A percentile compares a stretch with the other conserved stretches of the same genome.
phyloP scores from a whole-genome alignment of 1,140 invertebrate genomes.

The Diabrotica undecimpunctata region DNA sequence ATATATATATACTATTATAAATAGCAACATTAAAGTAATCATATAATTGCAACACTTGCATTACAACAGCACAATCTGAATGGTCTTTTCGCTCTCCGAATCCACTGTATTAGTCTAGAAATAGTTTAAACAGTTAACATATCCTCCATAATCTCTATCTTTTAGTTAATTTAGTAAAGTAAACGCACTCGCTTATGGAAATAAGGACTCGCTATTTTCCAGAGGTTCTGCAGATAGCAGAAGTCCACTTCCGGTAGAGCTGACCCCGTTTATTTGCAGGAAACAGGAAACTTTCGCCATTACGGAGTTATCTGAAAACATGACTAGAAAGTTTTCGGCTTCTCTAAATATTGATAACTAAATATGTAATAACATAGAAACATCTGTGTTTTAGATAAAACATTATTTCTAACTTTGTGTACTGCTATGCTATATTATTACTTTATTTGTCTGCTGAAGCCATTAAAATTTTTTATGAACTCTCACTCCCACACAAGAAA shows the following conservation, averaged over 20 bases:
- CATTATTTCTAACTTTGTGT: too few species aligned
- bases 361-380: neutral
- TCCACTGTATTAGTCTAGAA: too few species aligned
- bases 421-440: too few species aligned
- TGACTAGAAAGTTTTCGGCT: neutral
- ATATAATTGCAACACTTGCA: too few species aligned
- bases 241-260: neutral
- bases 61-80: neutral
- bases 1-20: too few species aligned
- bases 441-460: too few species aligned
- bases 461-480: too few species aligned
- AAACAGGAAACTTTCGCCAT: constrained; percentile 2
- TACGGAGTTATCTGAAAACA: constrained; percentile 4
- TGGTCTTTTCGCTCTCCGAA: neutral
- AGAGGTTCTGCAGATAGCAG: neutral
- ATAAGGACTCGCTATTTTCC: neutral
- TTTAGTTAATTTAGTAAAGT: too few species aligned
- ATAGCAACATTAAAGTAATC: too few species aligned
- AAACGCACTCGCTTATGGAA: neutral
- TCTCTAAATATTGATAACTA: neutral
- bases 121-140: too few species aligned
- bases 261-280: neutral
- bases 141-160: too few species aligned
- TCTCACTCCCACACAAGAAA: too few species aligned
- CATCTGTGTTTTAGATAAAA: constrained; percentile 2